Percentiles rank a stretch among this genome's conserved stretches.
Evolutionary conservation across 2,888 invertebrate species (phyloP).

Genomic region (Quadriops clusia): DNA sequence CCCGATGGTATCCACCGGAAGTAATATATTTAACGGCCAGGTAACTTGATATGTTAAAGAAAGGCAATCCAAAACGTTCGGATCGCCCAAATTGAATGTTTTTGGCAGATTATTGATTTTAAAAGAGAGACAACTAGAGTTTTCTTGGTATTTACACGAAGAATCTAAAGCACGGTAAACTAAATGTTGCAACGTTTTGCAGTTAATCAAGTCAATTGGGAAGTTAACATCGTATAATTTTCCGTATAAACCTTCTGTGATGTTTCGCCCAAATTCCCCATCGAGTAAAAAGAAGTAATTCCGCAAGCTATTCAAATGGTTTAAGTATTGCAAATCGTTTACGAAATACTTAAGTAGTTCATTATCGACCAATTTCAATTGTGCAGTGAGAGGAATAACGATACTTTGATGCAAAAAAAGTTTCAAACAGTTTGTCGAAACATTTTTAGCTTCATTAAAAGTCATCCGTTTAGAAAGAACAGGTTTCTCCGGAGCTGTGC

Average conservation of each 20-base stretch:
- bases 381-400: conserved; percentile 53
- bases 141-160: conserved; percentile 50
- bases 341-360: conserved; percentile 60
- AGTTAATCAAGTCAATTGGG: conserved; percentile 57
- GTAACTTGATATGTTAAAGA: conserved; percentile 56
- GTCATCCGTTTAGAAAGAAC: conserved; percentile 25
- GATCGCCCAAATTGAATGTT: conserved; percentile 50
- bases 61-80: conserved; percentile 55
- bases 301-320: conserved; percentile 60
- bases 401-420: conserved; percentile 37
- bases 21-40: conserved; percentile 70
- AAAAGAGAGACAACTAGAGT: conserved; percentile 51
- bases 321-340: conserved; percentile 51
- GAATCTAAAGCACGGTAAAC: conserved; percentile 56
- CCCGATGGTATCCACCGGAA: conserved; percentile 56
- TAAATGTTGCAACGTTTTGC: conserved; percentile 54
- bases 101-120: conserved; percentile 49
- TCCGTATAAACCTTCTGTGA: conserved; percentile 57
- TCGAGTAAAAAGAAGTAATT: conserved; percentile 70
- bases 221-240: conserved; percentile 52
- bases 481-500: conserved; percentile 36
- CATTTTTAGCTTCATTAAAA: conserved; percentile 33
- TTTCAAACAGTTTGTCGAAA: conserved; percentile 26
- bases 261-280: conserved; percentile 63
- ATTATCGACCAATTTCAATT: conserved; percentile 57